Percentiles rank a stretch among this genome's conserved stretches.
Evolutionary conservation across 2,113 vertebrate species (phyloP).

Genomic region (Panurus biarmicus): DNA sequence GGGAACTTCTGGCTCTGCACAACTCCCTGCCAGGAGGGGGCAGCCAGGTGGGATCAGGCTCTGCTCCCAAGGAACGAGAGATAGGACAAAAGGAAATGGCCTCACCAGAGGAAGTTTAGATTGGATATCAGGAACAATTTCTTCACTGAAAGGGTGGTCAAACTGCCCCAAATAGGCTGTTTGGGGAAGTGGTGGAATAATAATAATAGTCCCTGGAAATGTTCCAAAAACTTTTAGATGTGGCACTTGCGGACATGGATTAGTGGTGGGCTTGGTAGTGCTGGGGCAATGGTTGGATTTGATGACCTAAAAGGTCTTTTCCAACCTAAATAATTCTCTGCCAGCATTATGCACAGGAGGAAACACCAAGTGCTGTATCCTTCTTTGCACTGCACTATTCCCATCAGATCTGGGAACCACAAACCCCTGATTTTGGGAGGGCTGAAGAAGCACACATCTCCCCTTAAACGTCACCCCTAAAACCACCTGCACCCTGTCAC

Average conservation of each 20-base stretch:
- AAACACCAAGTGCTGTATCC: not conserved
- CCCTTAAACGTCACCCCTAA: not conserved
- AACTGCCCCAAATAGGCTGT: not conserved
- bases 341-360: not conserved
- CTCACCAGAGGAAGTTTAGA: not conserved
- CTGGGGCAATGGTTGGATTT: not conserved
- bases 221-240: not conserved
- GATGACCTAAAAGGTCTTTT: not conserved
- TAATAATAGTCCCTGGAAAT: not conserved
- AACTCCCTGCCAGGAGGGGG: not conserved
- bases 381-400: not conserved
- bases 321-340: not conserved
- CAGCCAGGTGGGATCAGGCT: not conserved
- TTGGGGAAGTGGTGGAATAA: not conserved
- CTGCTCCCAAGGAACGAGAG: not conserved
- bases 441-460: not conserved
- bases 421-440: not conserved
- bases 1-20: not conserved
- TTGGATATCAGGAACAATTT: not conserved
- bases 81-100: not conserved
- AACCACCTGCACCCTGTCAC: not conserved
- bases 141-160: not conserved
- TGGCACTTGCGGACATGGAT: not conserved
- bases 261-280: not conserved
- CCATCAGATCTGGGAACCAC: not conserved